Percentiles rank a stretch among this genome's conserved stretches.
Conservation (phyloP, 2,113 vertebrate species). For the Nerophis ophidion region DNA sequence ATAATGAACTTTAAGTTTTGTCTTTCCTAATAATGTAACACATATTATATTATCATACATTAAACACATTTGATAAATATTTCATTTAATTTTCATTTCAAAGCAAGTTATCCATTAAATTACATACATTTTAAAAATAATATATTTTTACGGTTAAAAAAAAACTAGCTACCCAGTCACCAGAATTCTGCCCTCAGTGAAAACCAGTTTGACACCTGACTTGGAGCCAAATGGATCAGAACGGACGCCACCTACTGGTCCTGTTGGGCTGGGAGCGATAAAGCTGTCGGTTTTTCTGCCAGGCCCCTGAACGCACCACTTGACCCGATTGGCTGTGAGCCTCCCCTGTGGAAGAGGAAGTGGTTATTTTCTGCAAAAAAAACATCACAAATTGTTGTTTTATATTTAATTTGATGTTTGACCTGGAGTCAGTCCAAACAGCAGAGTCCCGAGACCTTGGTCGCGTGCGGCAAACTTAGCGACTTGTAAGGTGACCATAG, state of each 20-base stretch:
- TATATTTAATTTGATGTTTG: conserved; percentile 72
- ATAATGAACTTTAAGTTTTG: too few relatives aligned
- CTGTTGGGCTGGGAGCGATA: conserved; percentile 90
- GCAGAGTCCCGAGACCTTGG: conserved; percentile 80
- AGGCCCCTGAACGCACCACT: conserved; percentile 70
- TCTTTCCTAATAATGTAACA: too few relatives aligned
- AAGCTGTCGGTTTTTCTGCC: conserved; percentile 79
- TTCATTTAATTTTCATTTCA: too few relatives aligned
- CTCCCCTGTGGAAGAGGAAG: conserved; percentile 41
- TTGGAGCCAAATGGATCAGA: neutral
- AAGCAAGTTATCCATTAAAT: too few relatives aligned
- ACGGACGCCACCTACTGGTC: conserved; percentile 69
- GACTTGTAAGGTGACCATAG: conserved; percentile 84
- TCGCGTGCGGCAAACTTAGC: conserved; percentile 85
- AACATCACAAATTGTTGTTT: neutral
- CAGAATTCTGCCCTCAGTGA: too few relatives aligned
- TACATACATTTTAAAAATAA: too few relatives aligned
- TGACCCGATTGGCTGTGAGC: conserved; percentile 49
- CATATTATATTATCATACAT: too few relatives aligned
- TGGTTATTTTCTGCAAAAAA: neutral
- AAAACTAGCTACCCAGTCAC: too few relatives aligned
- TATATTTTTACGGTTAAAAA: too few relatives aligned
- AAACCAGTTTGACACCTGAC: too few relatives aligned
- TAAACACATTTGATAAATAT: too few relatives aligned
- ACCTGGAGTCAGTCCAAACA: conserved; percentile 73